Evolutionary conservation across 2,888 invertebrate species (phyloP).

Genomic region (Drosophila putrida): DNA sequence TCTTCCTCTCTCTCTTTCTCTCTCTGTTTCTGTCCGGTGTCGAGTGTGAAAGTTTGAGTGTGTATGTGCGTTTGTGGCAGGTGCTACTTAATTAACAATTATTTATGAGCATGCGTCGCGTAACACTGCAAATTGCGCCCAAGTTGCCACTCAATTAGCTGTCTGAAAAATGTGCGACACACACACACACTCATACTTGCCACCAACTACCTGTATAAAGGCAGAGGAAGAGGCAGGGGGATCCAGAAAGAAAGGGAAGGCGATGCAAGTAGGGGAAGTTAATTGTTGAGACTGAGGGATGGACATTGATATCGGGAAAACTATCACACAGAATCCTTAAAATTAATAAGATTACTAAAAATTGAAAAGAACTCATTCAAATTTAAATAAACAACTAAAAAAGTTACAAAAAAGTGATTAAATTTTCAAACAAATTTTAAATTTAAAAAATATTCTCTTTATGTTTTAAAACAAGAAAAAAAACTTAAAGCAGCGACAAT

Average conservation of each 20-base stretch:
- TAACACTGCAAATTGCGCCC: conserved; percentile 62
- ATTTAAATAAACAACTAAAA: too few species aligned
- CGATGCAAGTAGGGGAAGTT: conserved; percentile 15
- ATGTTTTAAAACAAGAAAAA: too few species aligned
- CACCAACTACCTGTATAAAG: background rate
- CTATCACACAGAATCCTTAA: background rate
- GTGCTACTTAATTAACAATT: conserved; percentile 72
- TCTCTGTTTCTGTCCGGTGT: background rate
- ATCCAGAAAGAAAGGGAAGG: background rate
- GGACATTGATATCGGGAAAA: background rate
- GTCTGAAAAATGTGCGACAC: conserved; percentile 69
- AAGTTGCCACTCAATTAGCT: conserved; percentile 78
- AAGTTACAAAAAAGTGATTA: too few species aligned
- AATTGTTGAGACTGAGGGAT: conserved; percentile 32
- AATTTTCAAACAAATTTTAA: too few species aligned
- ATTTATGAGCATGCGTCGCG: conserved; percentile 61
- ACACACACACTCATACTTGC: background rate
- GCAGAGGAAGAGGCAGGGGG: background rate
- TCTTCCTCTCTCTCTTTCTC: background rate
- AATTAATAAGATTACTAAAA: too few species aligned
- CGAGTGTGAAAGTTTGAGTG: conserved; percentile 13
- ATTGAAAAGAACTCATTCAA: too few species aligned
- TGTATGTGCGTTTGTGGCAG: conserved; percentile 33
- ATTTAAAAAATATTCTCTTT: too few species aligned
- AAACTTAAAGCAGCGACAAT: too few species aligned